Percentiles rank a stretch among this genome's conserved stretches.
These are phyloP conservation scores for Eupeodes luniger DNA, from an alignment of 2,888 invertebrate species.

Conservation along the genomic window DNA sequence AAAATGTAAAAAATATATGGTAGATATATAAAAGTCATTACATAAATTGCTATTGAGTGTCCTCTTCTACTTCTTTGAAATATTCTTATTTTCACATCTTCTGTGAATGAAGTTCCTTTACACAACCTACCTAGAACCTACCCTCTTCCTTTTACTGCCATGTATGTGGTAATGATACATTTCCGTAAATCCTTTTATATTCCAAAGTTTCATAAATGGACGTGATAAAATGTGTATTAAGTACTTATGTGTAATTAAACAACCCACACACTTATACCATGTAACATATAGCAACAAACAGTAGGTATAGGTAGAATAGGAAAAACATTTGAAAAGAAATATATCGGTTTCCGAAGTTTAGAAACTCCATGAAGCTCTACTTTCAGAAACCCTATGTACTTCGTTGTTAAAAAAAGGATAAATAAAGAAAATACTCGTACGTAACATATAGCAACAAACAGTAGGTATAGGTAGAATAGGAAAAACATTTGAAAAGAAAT, in stretches of 20 bases:
- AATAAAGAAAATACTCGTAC: no score
- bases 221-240: constrained; percentile 10
- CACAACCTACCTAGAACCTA: no score
- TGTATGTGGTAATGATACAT: constrained; percentile 20
- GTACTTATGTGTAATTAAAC: constrained; percentile 13
- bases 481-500: background rate
- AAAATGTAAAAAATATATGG: no score
- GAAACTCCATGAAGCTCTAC: background rate
- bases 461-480: no score
- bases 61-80: no score
- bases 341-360: background rate
- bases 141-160: no score
- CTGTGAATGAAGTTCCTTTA: no score
- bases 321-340: background rate
- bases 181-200: constrained; percentile 21
- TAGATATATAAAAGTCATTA: no score
- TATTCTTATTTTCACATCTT: no score
- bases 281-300: background rate
- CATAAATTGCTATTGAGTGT: no score
- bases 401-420: background rate
- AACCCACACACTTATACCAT: background rate
- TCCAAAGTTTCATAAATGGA: background rate
- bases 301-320: no score
- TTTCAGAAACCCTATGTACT: background rate
- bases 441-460: background rate